phyloP scores from a whole-genome alignment of 2,113 vertebrate species.

The Galeopterus variegatus region DNA sequence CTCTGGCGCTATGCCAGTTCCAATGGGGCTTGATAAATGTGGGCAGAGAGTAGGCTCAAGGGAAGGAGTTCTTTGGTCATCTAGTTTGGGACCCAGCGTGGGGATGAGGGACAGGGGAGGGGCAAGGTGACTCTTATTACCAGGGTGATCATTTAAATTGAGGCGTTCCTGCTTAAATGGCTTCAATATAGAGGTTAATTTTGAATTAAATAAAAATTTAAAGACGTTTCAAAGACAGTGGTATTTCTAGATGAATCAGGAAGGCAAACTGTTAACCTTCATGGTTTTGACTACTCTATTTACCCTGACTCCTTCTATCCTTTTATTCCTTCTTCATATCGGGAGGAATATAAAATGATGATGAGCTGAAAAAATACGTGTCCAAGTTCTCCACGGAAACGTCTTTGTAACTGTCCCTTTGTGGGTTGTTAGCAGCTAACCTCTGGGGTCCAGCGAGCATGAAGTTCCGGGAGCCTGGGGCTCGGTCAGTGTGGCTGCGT shows the following conservation, averaged over 20 bases:
- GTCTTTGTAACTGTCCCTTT: not conserved
- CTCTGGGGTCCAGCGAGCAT: not conserved
- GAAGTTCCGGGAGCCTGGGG: not conserved
- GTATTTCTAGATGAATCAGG: conserved; percentile 41
- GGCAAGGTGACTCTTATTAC: not conserved
- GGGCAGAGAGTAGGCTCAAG: not conserved
- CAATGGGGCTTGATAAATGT: too few relatives aligned
- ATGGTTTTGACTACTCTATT: not conserved
- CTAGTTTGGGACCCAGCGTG: not conserved
- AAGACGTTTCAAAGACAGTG: not conserved
- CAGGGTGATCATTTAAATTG: not conserved
- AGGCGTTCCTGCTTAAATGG: not conserved
- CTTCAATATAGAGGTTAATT: conserved; percentile 31
- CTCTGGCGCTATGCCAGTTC: not conserved
- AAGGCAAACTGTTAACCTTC: not conserved
- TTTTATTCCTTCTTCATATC: not conserved
- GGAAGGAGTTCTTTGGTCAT: not conserved
- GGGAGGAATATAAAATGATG: not conserved
- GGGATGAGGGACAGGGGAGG: too few relatives aligned
- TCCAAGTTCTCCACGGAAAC: not conserved
- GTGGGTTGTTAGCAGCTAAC: not conserved
- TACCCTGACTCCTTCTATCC: not conserved
- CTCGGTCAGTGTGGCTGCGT: not conserved
- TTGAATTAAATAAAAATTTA: conserved; percentile 53
- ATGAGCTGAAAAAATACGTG: not conserved